Evolutionary conservation across 1,140 invertebrate genomes (phyloP), one percentile per base, ranked within the genome.

Genomic region (Drosophila bocki): DNA sequence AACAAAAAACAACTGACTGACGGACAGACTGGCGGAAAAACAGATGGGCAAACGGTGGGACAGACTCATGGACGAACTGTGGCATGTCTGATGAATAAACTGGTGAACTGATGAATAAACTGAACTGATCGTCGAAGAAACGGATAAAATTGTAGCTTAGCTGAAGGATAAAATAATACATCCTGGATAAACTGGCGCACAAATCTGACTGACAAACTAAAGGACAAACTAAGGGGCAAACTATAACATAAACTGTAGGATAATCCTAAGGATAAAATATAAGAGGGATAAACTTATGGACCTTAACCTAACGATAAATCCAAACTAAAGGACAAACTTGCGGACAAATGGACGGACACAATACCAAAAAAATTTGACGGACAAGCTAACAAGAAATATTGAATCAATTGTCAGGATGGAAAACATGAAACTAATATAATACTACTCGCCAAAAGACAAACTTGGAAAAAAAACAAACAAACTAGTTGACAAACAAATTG

Each of bases 151-250:
- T 26, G 3, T 26, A 26, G 19, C 22, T 0, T n/a, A 50, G 11
- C 29, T 37, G 39, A 48, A 15, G 32, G 48, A 53, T 56, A 33
- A 51, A 39, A 9, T 37, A 26, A 15, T 51, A 64, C 11, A 32
- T 8, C 17, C 3, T 26, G 22, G 22, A 26, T 37, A 37, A 37
- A 37, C 35, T 37, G 35, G 12, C 39, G 11, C 15, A 44, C 4
- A 19, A 3, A 11, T 5, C 7, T 42, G 9, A 9, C 3, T 9
- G 8, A 9, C 33, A 33, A 33, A 33, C 9, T 9, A 5, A 41
- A 35, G 54, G 57, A 39, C 19, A 45, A 32, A 5, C 17, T n/a
- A 51, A 22, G 26, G 15, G 33, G n/a, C 12, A 39, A 39, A 15
- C 3, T 39, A 17, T 17, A 4, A 42, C 8, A 7, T 17, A 3